phyloP scores from a whole-genome alignment of 2,888 invertebrate genomes.

The Andrena flavipes region DNA sequence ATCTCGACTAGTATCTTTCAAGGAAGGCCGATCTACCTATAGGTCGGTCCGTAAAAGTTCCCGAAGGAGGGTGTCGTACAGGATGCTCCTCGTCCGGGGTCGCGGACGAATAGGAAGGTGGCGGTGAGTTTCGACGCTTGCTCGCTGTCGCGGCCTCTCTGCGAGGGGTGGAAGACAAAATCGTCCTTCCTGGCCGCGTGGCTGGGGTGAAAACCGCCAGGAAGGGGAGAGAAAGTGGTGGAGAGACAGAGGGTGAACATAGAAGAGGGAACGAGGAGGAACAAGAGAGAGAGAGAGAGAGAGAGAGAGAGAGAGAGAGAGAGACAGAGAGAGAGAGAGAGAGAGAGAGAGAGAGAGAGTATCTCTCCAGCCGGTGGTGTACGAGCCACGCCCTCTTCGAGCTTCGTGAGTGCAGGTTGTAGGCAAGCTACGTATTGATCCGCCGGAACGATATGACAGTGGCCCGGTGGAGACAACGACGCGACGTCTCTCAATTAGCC shows the following conservation, averaged over 20 bases:
- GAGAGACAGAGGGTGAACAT: conserved; percentile 42
- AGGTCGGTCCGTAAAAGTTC: neutral
- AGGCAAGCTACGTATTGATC: conserved; percentile 84
- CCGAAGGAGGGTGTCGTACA: conserved; percentile 11
- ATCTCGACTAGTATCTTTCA: neutral
- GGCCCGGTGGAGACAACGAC: conserved; percentile 81
- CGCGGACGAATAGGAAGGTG: conserved; percentile 35
- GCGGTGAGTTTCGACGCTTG: conserved; percentile 56
- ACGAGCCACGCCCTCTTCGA: conserved; percentile 84
- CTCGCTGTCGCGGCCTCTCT: conserved; percentile 45
- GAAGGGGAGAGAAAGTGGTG: conserved; percentile 27
- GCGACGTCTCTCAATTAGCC: conserved; percentile 81
- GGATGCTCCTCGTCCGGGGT: conserved; percentile 11
- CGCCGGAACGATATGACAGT: conserved; percentile 82
- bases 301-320: too few relatives aligned
- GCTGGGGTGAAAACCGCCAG: conserved; percentile 24
- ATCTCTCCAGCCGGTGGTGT: conserved; percentile 82
- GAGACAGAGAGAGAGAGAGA: too few relatives aligned
- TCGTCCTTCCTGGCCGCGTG: conserved; percentile 61
- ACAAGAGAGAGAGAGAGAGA: conserved; percentile 63
- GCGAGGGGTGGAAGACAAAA: conserved; percentile 58
- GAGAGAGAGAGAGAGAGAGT: conserved; percentile 70
- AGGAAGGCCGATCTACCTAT: neutral
- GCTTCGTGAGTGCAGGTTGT: conserved; percentile 81
- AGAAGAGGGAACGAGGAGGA: conserved; percentile 64